A percentile compares a stretch with the other conserved stretches of the same genome.
phyloP scores from a whole-genome alignment of 2,888 invertebrate species.

The Catocala sponsa region DNA sequence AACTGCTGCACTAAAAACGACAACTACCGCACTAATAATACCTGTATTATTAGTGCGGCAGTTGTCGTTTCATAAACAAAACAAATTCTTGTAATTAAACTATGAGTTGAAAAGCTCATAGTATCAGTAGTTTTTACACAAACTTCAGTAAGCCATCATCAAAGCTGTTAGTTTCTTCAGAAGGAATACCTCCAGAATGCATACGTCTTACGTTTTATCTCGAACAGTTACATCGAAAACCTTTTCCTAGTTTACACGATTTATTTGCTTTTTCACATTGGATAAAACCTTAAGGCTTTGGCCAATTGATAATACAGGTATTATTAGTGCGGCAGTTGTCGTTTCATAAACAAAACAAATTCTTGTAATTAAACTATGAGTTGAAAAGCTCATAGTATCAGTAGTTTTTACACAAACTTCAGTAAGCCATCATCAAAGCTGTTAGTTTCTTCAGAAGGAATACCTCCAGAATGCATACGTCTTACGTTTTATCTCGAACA shows the following conservation, averaged over 20 bases:
- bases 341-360: too few relatives aligned
- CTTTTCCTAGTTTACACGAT: conserved; percentile 56
- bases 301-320: too few relatives aligned
- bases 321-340: too few relatives aligned
- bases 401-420: not conserved
- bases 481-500: conserved; percentile 18
- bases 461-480: conserved; percentile 10
- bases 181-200: conserved; percentile 14
- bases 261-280: conserved; percentile 47
- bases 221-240: conserved; percentile 46
- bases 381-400: too few relatives aligned
- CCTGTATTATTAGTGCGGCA: too few relatives aligned
- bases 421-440: not conserved
- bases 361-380: too few relatives aligned
- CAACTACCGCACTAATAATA: too few relatives aligned
- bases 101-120: too few relatives aligned
- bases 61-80: too few relatives aligned
- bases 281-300: conserved; percentile 48
- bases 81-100: too few relatives aligned
- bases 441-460: conserved; percentile 11
- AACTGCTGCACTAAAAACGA: too few relatives aligned
- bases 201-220: conserved; percentile 19
- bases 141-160: not conserved
- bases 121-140: too few relatives aligned
- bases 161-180: conserved; percentile 3